Evolutionary conservation across 2,797 vertebrate species (phyloP).

Genomic region (Simalia tracyae): DNA sequence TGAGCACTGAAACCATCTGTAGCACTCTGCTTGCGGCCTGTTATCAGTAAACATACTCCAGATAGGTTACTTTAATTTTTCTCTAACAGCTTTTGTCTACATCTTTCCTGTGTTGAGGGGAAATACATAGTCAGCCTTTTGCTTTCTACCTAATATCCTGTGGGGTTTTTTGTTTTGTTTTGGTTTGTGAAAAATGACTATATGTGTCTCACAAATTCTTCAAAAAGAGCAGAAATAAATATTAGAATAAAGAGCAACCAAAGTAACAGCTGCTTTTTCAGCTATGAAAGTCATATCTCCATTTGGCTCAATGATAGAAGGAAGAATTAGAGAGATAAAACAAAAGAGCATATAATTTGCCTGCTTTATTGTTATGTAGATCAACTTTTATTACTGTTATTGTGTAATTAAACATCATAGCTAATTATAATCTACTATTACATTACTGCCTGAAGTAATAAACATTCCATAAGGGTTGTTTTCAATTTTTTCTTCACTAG

Average conservation of each 20-base stretch:
- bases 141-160: background rate
- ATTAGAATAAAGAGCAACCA: background rate
- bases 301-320: conserved; percentile 10
- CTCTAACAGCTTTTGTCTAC: background rate
- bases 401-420: conserved; percentile 51
- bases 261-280: conserved; percentile 1
- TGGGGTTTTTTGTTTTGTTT: background rate
- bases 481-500: conserved; percentile 33
- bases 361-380: conserved; percentile 46
- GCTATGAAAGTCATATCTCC: conserved; percentile 30
- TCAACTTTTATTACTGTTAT: conserved; percentile 50
- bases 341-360: conserved; percentile 27
- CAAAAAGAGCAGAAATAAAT: background rate
- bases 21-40: no score
- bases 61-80: background rate
- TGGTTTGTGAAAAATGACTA: background rate
- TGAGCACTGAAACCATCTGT: background rate
- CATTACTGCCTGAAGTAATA: conserved; percentile 42
- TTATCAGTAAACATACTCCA: no score
- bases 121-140: background rate
- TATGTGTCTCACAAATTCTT: background rate
- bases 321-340: conserved; percentile 27
- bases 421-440: conserved; percentile 45
- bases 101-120: background rate
- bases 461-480: conserved; percentile 33